Evolutionary conservation across 2,888 invertebrate species (phyloP).

Genomic region (Leptarthrus brevirostris): DNA sequence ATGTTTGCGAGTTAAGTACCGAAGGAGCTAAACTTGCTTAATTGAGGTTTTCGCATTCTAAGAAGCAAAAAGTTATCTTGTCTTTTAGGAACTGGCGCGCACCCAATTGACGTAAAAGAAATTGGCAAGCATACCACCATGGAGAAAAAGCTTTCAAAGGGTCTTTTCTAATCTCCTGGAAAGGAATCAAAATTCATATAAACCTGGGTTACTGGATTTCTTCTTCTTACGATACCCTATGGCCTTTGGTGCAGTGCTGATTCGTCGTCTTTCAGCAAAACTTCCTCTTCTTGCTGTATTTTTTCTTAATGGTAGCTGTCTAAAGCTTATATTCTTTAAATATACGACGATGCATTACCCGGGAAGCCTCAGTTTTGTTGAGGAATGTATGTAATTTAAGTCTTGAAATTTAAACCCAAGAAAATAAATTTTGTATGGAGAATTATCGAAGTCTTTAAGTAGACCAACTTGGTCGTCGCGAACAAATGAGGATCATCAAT

Average conservation of each 20-base stretch:
- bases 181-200: slow-evolving; percentile 44
- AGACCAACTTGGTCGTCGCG: slow-evolving; percentile 34
- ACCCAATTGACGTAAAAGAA: slow-evolving; percentile 46
- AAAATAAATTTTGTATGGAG: slow-evolving; percentile 43
- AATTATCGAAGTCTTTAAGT: slow-evolving; percentile 34
- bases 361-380: neutral
- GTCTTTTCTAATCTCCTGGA: slow-evolving; percentile 45
- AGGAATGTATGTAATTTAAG: slow-evolving; percentile 28
- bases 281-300: neutral
- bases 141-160: slow-evolving; percentile 35
- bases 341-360: slow-evolving; percentile 22
- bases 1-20: slow-evolving; percentile 36
- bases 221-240: neutral
- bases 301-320: neutral
- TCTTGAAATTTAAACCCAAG: slow-evolving; percentile 1
- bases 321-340: neutral
- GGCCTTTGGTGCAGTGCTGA: slow-evolving; percentile 1
- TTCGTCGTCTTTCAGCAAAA: neutral
- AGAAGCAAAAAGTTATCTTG: slow-evolving; percentile 43
- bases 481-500: slow-evolving; percentile 45
- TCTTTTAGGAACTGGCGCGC: slow-evolving; percentile 28
- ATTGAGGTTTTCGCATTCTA: slow-evolving; percentile 46
- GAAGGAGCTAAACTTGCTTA: slow-evolving; percentile 35
- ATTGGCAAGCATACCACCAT: slow-evolving; percentile 29
- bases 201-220: slow-evolving; percentile 1